Base-by-base conservation (phyloP, 2,888 invertebrate species). In the Tortrix viridana region DNA sequence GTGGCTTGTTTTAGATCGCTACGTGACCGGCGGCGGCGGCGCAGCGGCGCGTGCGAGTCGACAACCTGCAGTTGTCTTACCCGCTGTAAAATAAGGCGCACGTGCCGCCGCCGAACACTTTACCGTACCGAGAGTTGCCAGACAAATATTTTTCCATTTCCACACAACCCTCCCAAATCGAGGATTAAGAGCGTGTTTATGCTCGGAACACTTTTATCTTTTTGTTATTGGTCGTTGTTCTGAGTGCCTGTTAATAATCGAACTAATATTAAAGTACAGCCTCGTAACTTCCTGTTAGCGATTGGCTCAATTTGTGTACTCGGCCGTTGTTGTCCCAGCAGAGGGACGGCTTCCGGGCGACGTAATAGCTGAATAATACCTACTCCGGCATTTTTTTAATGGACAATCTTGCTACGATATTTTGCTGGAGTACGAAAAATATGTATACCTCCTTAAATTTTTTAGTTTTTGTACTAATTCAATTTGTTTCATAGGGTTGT, bases 81-180 rank as follows among this genome's bases (percentile, higher is more conserved):
- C 75, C 76, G 72, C 65, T 71, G 77, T 74, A 76, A 80, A 81
- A 83, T 84, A 84, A 83, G 77, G 70, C 71, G 75, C 76, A 82
- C 85, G 82, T 82, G 84, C 74, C 72, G 72, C 67, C 69, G 71
- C 62, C 69, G 64, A 67, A 68, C 38, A 43, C 54, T 38, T 18
- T 23, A 16, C 32, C 47, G 26, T 44, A 57, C 52, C 61, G 58
- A 62, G 50, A 52, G 62, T 50, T 68, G 69, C 82, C 90, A 90
- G 90, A 91, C 90, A 87, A 89, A 91, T 91, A 91, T 90, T 89
- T 91, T 90, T 88, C 86, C 86, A 89, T 90, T 91, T 86, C 76
- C 84, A 81, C 79, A 67, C 77, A 79, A 74, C 78, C 81, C 82
- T 75, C 79, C 81, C 80, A 79, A 84, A 85, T 81, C 75, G 86